Percentiles rank a stretch among this genome's conserved stretches.
phyloP scores from a whole-genome alignment of 2,797 vertebrate genomes.

The Jordanella pulchra region DNA sequence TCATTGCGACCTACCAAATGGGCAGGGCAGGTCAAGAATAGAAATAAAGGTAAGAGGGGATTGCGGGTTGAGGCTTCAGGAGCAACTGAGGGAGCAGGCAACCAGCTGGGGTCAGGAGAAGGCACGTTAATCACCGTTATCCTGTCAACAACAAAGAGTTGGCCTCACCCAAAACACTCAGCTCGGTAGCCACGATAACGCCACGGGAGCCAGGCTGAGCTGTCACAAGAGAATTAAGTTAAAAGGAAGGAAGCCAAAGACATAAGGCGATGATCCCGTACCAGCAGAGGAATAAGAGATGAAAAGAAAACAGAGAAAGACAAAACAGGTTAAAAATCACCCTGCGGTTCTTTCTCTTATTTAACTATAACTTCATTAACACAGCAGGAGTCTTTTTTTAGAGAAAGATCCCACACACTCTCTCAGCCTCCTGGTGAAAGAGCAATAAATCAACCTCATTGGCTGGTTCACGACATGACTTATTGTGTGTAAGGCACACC shows the following conservation, averaged over 20 bases:
- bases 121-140: constrained; percentile 81
- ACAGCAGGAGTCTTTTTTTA: constrained; percentile 29
- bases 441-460: constrained; percentile 55
- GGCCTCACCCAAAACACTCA: constrained; percentile 71
- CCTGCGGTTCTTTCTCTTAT: constrained; percentile 45
- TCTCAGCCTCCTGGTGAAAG: constrained; percentile 51
- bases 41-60: constrained; percentile 41
- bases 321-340: constrained; percentile 22
- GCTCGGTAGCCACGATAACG: constrained; percentile 74
- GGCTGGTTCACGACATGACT: constrained; percentile 53
- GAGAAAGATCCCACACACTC: constrained; percentile 44
- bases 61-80: constrained; percentile 58
- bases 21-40: constrained; percentile 42
- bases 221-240: constrained; percentile 59
- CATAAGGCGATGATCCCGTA: constrained; percentile 67
- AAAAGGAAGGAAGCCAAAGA: constrained; percentile 59
- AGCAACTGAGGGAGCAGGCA: constrained; percentile 59
- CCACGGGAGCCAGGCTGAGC: constrained; percentile 66
- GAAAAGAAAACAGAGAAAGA: constrained; percentile 5
- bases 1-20: constrained; percentile 58
- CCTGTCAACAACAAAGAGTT: constrained; percentile 81
- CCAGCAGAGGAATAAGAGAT: constrained; percentile 39
- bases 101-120: constrained; percentile 77
- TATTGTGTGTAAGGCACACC: constrained; percentile 54
- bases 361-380: constrained; percentile 62